Percentiles rank a stretch among this genome's conserved stretches.
Conservation (phyloP, 1,140 invertebrate genomes). For the Heliconius himera region DNA sequence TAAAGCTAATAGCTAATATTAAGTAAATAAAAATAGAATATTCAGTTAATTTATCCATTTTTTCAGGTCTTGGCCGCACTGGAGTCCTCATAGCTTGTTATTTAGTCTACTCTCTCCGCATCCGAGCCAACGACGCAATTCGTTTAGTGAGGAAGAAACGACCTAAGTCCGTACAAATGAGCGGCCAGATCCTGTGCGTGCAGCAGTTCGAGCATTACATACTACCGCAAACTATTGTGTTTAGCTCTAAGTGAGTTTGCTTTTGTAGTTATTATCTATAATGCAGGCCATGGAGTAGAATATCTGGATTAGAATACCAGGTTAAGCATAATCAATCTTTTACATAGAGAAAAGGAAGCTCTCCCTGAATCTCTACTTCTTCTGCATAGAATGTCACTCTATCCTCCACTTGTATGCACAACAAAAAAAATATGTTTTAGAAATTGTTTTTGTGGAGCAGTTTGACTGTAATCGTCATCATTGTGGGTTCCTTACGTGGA, state of each 20-base stretch:
- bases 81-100: constrained; percentile 94
- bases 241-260: constrained; percentile 83
- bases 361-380: no score
- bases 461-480: no score
- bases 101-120: constrained; percentile 89
- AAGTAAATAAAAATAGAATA: no score
- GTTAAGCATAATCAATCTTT: no score
- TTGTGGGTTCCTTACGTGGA: no score
- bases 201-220: constrained; percentile 92
- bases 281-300: no score
- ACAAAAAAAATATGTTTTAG: no score
- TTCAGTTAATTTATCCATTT: constrained; percentile 26
- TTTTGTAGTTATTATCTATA: neutral
- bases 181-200: constrained; percentile 90
- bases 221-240: constrained; percentile 90
- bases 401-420: no score
- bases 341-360: no score
- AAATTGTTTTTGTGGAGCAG: no score
- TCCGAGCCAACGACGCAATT: constrained; percentile 90
- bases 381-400: no score
- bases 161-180: constrained; percentile 91
- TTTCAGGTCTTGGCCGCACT: constrained; percentile 89
- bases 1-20: neutral
- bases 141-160: constrained; percentile 90
- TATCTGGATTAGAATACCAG: no score